Evolutionary conservation across 2,113 vertebrate genomes (phyloP).

Genomic region (Alectura lathami): DNA sequence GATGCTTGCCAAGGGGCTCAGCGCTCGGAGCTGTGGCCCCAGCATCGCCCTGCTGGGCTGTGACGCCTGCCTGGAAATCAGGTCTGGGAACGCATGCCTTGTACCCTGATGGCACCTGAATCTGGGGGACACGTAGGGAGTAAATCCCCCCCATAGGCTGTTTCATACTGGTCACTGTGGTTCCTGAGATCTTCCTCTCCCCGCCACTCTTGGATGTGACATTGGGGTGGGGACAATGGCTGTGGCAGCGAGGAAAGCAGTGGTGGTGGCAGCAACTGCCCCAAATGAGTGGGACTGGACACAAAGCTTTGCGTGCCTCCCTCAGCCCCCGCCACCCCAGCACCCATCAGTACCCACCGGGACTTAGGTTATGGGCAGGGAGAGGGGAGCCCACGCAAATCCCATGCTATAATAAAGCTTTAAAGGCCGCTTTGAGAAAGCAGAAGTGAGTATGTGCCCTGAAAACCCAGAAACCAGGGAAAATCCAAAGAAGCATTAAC

Average conservation of each 20-base stretch:
- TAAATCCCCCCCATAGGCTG: not conserved
- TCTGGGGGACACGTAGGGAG: not conserved
- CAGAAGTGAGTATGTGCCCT: no score
- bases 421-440: not conserved
- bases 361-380: not conserved
- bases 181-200: not conserved
- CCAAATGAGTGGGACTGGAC: not conserved
- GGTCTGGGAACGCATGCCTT: not conserved
- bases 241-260: not conserved
- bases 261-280: no score
- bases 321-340: no score
- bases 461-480: not conserved
- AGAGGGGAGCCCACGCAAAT: not conserved
- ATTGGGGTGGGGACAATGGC: not conserved
- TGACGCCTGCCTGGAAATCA: not conserved
- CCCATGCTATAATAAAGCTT: not conserved
- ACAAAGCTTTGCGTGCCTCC: no score
- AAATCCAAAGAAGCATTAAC: not conserved
- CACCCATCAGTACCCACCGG: not conserved
- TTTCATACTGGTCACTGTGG: not conserved
- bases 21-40: not conserved
- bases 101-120: accelerated
- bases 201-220: no score
- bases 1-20: not conserved
- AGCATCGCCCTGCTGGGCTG: not conserved